Conservation (phyloP, 2,113 vertebrate genomes). For the Himantopus leucocephalus region DNA sequence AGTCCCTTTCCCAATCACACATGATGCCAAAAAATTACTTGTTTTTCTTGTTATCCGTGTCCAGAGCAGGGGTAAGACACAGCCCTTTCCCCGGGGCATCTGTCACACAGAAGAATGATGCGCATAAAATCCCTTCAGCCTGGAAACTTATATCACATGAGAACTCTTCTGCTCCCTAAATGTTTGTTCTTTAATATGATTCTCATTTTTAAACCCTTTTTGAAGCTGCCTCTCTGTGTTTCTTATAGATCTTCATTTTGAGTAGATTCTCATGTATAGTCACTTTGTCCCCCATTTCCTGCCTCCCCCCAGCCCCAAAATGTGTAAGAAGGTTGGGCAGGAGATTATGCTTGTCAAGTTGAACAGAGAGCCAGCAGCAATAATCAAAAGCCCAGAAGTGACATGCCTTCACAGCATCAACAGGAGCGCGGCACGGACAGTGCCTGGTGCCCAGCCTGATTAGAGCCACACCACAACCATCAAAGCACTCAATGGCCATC, state of each 20-base stretch:
- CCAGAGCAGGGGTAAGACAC: slow-evolving; percentile 6
- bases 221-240: not conserved
- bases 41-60: slow-evolving; percentile 43
- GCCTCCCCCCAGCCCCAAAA: too few relatives aligned
- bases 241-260: not conserved
- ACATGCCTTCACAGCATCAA: not conserved
- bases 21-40: slow-evolving; percentile 27
- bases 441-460: not conserved
- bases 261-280: not conserved
- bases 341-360: not conserved
- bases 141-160: not conserved
- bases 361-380: not conserved
- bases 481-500: not conserved
- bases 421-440: accelerated
- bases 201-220: not conserved
- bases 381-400: not conserved
- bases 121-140: not conserved
- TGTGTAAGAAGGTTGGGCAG: not conserved
- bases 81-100: not conserved
- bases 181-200: not conserved
- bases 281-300: not conserved
- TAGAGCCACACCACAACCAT: not conserved
- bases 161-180: not conserved
- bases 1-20: slow-evolving; percentile 16
- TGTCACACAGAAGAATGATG: not conserved